Evolutionary conservation across 2,888 invertebrate species (phyloP).

Genomic region (Conops quadrifasciatus): DNA sequence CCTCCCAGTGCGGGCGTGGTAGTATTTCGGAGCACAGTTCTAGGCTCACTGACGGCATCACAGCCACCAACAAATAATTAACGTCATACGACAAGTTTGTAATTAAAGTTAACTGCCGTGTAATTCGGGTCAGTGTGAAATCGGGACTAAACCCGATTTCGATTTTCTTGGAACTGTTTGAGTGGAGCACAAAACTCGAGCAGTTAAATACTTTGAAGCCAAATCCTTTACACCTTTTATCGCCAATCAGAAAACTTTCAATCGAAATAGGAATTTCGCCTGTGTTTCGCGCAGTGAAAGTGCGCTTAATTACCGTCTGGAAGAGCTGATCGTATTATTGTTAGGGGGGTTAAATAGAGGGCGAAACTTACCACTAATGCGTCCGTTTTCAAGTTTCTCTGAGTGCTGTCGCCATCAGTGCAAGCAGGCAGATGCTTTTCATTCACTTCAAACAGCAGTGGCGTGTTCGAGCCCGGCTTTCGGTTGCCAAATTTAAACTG

Average conservation of each 20-base stretch:
- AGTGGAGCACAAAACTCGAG: conserved; percentile 73
- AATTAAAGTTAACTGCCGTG: conserved; percentile 70
- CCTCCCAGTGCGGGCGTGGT: conserved; percentile 81
- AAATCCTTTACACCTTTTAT: conserved; percentile 77
- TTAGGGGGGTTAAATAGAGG: background rate
- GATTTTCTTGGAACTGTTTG: conserved; percentile 78
- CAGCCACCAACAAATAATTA: conserved; percentile 76
- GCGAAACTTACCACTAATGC: conserved; percentile 11
- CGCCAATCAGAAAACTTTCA: conserved; percentile 72
- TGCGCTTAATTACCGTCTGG: conserved; percentile 75
- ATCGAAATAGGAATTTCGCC: conserved; percentile 87
- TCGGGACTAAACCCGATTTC: conserved; percentile 91
- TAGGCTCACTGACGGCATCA: conserved; percentile 71
- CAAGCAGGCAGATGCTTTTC: conserved; percentile 66
- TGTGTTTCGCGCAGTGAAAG: conserved; percentile 88
- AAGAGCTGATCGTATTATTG: conserved; percentile 10
- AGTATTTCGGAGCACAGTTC: conserved; percentile 75
- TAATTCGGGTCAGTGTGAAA: conserved; percentile 80
- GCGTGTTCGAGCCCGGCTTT: conserved; percentile 78
- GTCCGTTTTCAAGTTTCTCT: conserved; percentile 15
- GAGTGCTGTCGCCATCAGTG: conserved; percentile 14
- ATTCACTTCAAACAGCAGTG: conserved; percentile 81
- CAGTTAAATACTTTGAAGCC: conserved; percentile 83
- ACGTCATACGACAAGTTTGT: conserved; percentile 72
- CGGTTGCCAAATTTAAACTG: conserved; percentile 89